Evolutionary conservation across 2,113 vertebrate genomes (phyloP), one percentile per base, ranked within the genome.

Genomic region (Pithys albifrons): DNA sequence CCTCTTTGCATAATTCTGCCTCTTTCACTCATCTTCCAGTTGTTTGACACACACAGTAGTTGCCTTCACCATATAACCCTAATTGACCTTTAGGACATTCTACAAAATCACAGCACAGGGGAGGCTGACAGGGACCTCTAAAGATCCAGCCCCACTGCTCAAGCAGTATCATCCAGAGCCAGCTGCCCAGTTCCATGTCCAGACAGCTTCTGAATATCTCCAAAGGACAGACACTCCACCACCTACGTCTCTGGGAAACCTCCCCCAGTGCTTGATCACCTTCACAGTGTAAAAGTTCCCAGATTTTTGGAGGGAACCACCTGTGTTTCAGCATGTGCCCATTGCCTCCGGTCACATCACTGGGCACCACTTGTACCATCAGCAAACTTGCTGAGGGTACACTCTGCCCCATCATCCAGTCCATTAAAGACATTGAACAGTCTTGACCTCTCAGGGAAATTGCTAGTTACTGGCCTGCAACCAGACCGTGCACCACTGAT

Each of bases 321-420:
- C 14, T 15, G 25, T 0, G 1, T 27, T 58, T 22, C 58, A 73
- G 25, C 1, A 0, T 19, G 17, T 31, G 19, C 39, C 28, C 39
- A 46, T 17, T 0, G 0, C 54, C 71, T 48, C 39, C 55, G n/a
- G 19, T 48, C 24, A n/a, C 9, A 4, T 8, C n/a, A 31, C n/a
- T 19, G 55, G 37, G n/a, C 24, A 82, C 39, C 87, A 48, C 1
- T 0, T 39, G 46, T 8, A 41, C n/a, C 62, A 69, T 8, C n/a
- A 54, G 62, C 48, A 75, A 41, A 61, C 8, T 3, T 14, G 19
- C 46, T 46, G 28, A 61, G 20, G n/a, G 16, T 29, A 9, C 54
- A 20, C 33, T 67, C 27, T 61, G 78, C 29, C 24, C 45, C 54
- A 54, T 23, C 48, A 14, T 15, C 24, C 55, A 75, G 17, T 18